Evolutionary conservation across 2,888 invertebrate species (phyloP), one percentile per base, ranked within the genome.

Genomic region (Lepidochitona cinerea): DNA sequence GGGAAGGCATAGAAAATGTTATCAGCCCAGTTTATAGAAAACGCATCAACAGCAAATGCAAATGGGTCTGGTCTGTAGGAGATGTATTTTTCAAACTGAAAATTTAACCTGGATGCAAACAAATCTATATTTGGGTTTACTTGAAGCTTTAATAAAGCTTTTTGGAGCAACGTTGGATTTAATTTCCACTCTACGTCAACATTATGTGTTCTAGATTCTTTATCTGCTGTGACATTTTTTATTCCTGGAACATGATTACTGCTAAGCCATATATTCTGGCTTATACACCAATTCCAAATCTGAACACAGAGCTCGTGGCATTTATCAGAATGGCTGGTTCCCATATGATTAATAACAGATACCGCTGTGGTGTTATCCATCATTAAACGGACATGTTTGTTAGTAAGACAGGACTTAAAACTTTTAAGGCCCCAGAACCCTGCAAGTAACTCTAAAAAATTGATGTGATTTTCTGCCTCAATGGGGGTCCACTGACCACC

Each of bases 1-100:
- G 75, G 73, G 37, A 77, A 75, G 1, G 75, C 70, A 73, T 75
- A 77, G 49, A 75, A 71, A 18, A 18, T n/a, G 14, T n/a, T n/a
- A 14, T 41, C 18, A 14, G 36, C n/a, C 74, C 75, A 73, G 36
- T 37, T n/a, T n/a, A 72, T 32, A 23, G 69, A 52, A 32, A 75
- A 72, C 4, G 73, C 71, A 68, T 73, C 69, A 29, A 77, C 53
- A n/a, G 65, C 70, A 23, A 35, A 33, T 12, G 75, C 72, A 37
- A 59, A 49, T 7, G 73, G 73, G 23, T 70, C 72, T 41, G 59
- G 70, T 33, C 71, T 33, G 41, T 67, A 72, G 7, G 72, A 35
- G 23, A 33, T 32, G 41, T 66, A 71, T 32, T 6, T 14, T 37
- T 37, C 26, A 23, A 67, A 9, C 37, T 72, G 67, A 52, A 14